Evolutionary conservation across 37 sponge, comb jelly and placozoan species (phyloP), one percentile per base, ranked within the genome.

Genomic region (Chondrosia reniformis): DNA sequence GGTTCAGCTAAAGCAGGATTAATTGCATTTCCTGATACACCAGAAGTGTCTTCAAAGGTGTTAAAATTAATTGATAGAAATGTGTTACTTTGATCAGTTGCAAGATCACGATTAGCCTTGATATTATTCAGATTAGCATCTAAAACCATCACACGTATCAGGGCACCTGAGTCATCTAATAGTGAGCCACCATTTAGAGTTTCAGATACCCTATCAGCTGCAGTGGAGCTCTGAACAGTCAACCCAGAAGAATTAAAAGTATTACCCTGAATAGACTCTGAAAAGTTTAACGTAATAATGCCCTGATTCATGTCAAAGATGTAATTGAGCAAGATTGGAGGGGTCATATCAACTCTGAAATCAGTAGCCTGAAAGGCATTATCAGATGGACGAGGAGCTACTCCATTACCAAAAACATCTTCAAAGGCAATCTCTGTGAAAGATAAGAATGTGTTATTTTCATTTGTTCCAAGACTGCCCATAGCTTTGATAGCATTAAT

Each of bases 401-500:
- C 72, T 17, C 55, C 65, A 62, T 88, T 91, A 27, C 61, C 69
- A 38, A 39, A 80, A 13, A 81, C 43, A 74, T 95, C 95, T 33
- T 74, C 59, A 63, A 91, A 80, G 12, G 89, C 82, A 38, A 39
- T 65, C 9, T 59, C 46, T 21, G 79, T 82, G 33, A 95, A 81
- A 24, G 73, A 63, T 36, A 95, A 81, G 81, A 76, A 91, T 8
- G 92, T 95, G 37, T 91, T 46, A 28, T 73, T 81, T 28, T 40
- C 76, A 28, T 56, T 67, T 19, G 92, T 91, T 2, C 92, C 92
- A 28, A 95, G 84, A 44, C 76, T 66, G 9, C 42, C 79, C 45
- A 82, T 39, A 9, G 83, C 76, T 62, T 95, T 95, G 72, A 95
- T 89, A 49, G 71, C 61, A 71, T 95, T 92, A n/a, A 84, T 67